Evolutionary conservation across 2,888 invertebrate genomes (phyloP), one percentile per base, ranked within the genome.

Genomic region (Physocephala rufipes): DNA sequence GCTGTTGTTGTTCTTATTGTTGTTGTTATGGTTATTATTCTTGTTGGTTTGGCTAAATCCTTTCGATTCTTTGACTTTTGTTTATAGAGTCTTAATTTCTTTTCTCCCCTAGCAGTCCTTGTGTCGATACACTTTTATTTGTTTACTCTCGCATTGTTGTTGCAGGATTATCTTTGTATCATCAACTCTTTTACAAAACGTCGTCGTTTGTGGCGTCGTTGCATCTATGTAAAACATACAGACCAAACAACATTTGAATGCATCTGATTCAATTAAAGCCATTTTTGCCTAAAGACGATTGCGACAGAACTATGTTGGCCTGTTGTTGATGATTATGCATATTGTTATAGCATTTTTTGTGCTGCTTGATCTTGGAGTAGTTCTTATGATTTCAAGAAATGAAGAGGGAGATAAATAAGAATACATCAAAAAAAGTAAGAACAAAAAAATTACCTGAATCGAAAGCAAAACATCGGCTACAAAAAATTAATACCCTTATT

Each of bases 341-440:
- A n/a, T 58, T 58, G 58, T 58, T 58, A 28, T 26, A 26, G 26
- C n/a, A 36, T 4, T 16, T 58, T 24, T 58, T 28, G 28, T 24
- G 26, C 28, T 58, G 58, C 4, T 28, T 24, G 24, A 58, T 24
- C 28, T 58, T 58, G 28, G 16, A 58, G 28, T 55, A 55, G 24
- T 58, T 58, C 28, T 28, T 15, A 28, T 58, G 58, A 24, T 28
- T 55, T 2, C 49, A 64, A 49, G n/a, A 49, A 47, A n/a, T 4
- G 15, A 26, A 16, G 43, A 51, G 9, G 21, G 28, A 24, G 28
- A 58, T 2, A 28, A 5, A 58, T 2, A 3, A 15, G 12, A 53
- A 53, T 13, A 12, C 62, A 16, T 15, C 28, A 19, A 43, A 15
- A 12, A 9, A 66, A 77, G 74, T 74, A 74, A 74, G 72, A 74